These are phyloP conservation scores for Tenualosa ilisha DNA, from an alignment of 2,797 vertebrate genomes.

Conservation along the genomic window DNA sequence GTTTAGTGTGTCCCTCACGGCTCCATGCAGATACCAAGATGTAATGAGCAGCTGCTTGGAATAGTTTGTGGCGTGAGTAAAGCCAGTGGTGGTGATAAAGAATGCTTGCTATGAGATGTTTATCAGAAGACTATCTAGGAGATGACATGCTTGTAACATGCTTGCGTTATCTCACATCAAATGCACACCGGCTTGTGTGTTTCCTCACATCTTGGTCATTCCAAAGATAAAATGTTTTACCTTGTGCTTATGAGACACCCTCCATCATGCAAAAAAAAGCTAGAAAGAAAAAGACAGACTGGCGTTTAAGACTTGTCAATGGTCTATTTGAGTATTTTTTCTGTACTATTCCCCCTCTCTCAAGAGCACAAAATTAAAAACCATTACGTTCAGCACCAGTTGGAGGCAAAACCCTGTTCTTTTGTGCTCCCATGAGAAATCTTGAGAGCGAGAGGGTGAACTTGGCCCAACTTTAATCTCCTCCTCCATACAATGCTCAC, in stretches of 20 bases:
- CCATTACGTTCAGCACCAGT: background rate
- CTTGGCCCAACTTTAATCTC: slow-evolving; percentile 48
- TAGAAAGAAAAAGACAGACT: background rate
- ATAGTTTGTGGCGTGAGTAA: slow-evolving; percentile 32
- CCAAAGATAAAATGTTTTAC: background rate
- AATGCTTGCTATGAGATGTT: slow-evolving; percentile 41
- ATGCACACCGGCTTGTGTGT: background rate
- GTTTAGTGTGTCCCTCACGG: background rate
- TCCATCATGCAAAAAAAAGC: background rate
- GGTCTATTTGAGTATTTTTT: background rate
- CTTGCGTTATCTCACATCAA: background rate
- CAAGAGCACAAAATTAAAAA: slow-evolving; percentile 6
- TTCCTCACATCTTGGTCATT: too few relatives aligned
- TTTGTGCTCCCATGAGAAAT: slow-evolving; percentile 5
- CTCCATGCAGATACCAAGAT: background rate
- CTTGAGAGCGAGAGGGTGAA: slow-evolving; percentile 43
- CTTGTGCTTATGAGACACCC: background rate
- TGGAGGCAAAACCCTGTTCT: background rate
- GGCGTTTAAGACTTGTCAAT: background rate
- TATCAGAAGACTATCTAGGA: slow-evolving; percentile 35
- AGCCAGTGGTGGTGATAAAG: slow-evolving; percentile 18
- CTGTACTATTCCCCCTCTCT: background rate
- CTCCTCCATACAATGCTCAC: slow-evolving; percentile 44
- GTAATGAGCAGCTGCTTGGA: slow-evolving; percentile 39
- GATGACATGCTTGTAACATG: background rate